These are phyloP conservation scores for Characodon lateralis DNA, from an alignment of 2,797 vertebrate species.

Conservation along the genomic window DNA sequence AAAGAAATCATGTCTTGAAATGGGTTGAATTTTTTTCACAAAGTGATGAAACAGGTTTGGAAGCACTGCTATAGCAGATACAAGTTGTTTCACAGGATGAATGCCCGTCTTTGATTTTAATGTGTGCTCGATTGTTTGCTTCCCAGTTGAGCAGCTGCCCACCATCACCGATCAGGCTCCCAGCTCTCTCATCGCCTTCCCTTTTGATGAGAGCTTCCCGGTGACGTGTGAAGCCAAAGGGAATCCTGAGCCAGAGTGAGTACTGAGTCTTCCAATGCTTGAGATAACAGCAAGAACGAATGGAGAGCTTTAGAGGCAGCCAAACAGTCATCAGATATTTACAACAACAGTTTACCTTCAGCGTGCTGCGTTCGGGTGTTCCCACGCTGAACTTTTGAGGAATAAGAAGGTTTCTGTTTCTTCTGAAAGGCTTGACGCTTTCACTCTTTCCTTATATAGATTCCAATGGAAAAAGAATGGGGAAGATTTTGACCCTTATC, in stretches of 20 bases:
- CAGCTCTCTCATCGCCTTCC: conserved; percentile 88
- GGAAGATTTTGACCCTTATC: conserved; percentile 85
- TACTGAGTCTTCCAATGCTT: conserved; percentile 36
- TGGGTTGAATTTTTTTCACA: background rate
- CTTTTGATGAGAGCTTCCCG: conserved; percentile 91
- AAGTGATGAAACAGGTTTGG: conserved; percentile 20
- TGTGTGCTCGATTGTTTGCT: conserved; percentile 51
- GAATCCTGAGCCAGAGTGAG: conserved; percentile 92
- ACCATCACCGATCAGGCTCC: conserved; percentile 88
- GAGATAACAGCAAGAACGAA: conserved; percentile 13
- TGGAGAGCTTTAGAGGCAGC: conserved; percentile 35
- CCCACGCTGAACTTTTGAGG: conserved; percentile 25
- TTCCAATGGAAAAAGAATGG: conserved; percentile 95
- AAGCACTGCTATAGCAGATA: conserved; percentile 20
- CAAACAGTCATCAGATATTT: conserved; percentile 21
- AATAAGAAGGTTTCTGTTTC: conserved; percentile 4
- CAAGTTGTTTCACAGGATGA: background rate
- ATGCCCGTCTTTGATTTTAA: conserved; percentile 26
- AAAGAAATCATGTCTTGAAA: no score
- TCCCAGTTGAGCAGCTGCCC: conserved; percentile 92
- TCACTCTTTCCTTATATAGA: conserved; percentile 74
- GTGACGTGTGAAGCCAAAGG: conserved; percentile 94
- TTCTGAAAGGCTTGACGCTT: conserved; percentile 41
- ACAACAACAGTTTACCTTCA: conserved; percentile 29
- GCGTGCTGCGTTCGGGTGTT: conserved; percentile 24